A percentile compares a stretch with the other conserved stretches of the same genome.
Evolutionary conservation across 2,888 invertebrate species (phyloP).

Genomic region (Coremacera marginata): DNA sequence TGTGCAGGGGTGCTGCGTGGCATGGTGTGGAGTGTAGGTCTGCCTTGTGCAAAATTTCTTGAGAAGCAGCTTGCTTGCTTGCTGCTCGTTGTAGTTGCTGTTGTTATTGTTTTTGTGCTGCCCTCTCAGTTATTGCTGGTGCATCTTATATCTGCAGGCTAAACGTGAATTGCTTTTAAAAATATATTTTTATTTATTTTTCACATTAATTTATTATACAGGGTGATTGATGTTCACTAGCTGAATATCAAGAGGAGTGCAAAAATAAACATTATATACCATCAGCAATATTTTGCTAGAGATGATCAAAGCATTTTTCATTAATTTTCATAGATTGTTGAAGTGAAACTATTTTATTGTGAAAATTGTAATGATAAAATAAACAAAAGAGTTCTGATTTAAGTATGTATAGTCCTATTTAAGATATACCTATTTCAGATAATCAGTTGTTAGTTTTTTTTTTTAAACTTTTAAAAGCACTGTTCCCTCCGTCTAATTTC

Average conservation of each 20-base stretch:
- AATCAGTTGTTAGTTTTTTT: too few relatives aligned
- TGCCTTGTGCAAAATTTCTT: neutral
- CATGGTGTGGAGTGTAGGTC: neutral
- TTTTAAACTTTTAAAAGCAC: too few relatives aligned
- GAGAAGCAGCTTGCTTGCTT: conserved; percentile 13
- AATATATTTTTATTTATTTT: conserved; percentile 20
- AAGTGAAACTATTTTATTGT: too few relatives aligned
- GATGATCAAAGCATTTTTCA: too few relatives aligned
- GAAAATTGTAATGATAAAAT: too few relatives aligned
- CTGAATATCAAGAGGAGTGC: neutral
- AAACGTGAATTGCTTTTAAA: conserved; percentile 38
- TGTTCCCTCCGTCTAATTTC: too few relatives aligned
- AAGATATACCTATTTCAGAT: too few relatives aligned
- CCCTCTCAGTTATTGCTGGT: neutral
- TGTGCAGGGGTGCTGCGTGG: neutral
- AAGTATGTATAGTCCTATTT: too few relatives aligned
- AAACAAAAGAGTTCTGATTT: too few relatives aligned
- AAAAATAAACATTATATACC: neutral
- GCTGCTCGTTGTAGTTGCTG: neutral
- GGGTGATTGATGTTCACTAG: conserved; percentile 32
- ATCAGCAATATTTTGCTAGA: neutral
- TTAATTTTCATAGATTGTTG: too few relatives aligned
- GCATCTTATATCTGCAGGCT: conserved; percentile 29
- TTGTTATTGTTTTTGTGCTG: conserved; percentile 27
- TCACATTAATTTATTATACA: conserved; percentile 4